Percentiles rank a stretch among this genome's conserved stretches.
Evolutionary conservation across 2,113 vertebrate genomes (phyloP).

Genomic region (Saguinus midas): DNA sequence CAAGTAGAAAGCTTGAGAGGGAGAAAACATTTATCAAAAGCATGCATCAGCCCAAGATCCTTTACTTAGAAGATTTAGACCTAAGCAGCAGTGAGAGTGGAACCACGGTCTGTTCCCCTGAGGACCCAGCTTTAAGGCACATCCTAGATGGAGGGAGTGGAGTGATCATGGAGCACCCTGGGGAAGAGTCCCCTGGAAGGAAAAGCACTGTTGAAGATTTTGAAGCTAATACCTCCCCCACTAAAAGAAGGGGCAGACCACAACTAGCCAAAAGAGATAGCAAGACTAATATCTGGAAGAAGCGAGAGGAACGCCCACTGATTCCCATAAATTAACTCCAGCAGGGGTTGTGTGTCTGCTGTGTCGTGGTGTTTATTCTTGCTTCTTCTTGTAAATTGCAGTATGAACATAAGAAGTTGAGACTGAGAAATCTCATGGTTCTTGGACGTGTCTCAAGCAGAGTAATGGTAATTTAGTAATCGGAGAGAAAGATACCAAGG

Average conservation of each 20-base stretch:
- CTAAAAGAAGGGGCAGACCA: slow-evolving; percentile 78
- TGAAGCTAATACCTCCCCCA: slow-evolving; percentile 78
- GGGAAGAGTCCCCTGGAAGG: slow-evolving; percentile 77
- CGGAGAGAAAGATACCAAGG: slow-evolving; percentile 47
- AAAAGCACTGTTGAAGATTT: slow-evolving; percentile 72
- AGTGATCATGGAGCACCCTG: slow-evolving; percentile 64
- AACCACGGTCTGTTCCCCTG: slow-evolving; percentile 91
- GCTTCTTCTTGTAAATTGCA: slow-evolving; percentile 73
- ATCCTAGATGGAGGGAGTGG: slow-evolving; percentile 85
- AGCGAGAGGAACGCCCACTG: slow-evolving; percentile 85
- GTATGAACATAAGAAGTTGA: slow-evolving; percentile 67
- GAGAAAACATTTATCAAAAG: slow-evolving; percentile 90
- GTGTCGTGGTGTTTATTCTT: slow-evolving; percentile 46
- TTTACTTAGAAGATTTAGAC: slow-evolving; percentile 92
- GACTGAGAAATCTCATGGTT: slow-evolving; percentile 66
- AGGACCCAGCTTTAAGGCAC: slow-evolving; percentile 90
- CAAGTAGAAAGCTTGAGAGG: slow-evolving; percentile 87
- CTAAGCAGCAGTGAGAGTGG: slow-evolving; percentile 96
- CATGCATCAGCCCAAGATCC: slow-evolving; percentile 86
- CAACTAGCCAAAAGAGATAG: slow-evolving; percentile 81
- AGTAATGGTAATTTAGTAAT: slow-evolving; percentile 56
- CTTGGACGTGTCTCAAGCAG: slow-evolving; percentile 61
- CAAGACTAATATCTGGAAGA: slow-evolving; percentile 87
- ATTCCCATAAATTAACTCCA: slow-evolving; percentile 83
- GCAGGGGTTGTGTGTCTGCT: slow-evolving; percentile 56